Conservation (phyloP, 1,140 invertebrate genomes). For the Drosophila ambigua region DNA sequence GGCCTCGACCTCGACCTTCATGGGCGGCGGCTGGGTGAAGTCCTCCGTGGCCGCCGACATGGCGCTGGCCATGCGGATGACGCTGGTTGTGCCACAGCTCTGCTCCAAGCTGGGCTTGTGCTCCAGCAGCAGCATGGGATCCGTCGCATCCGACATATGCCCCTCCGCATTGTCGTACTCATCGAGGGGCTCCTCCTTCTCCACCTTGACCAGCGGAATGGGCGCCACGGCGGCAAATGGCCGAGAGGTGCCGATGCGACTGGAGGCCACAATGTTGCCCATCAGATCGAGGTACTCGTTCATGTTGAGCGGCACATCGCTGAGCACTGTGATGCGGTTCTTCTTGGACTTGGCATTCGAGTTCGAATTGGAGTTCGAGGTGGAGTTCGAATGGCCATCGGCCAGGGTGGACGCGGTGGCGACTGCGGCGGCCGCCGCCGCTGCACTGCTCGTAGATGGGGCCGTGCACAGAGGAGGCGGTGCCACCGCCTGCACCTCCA, state of each 20-base stretch:
- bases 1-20: constrained; percentile 66
- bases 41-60: constrained; percentile 51
- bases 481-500: neutral
- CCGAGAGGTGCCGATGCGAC: constrained; percentile 62
- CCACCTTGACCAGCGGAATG: constrained; percentile 74
- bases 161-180: constrained; percentile 52
- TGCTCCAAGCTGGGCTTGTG: constrained; percentile 59
- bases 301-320: constrained; percentile 81
- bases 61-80: constrained; percentile 79
- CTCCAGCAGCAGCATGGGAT: constrained; percentile 20
- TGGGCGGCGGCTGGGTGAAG: constrained; percentile 58
- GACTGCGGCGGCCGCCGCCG: constrained; percentile 14
- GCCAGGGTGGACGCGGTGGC: constrained; percentile 9
- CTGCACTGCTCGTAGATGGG: constrained; percentile 57
- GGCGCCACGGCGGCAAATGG: constrained; percentile 70
- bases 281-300: constrained; percentile 80
- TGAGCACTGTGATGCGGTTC: constrained; percentile 76
- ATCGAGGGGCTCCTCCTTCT: constrained; percentile 76
- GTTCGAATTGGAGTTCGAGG: constrained; percentile 32
- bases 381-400: constrained; percentile 46
- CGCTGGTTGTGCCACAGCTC: constrained; percentile 61
- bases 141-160: neutral
- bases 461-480: constrained; percentile 43
- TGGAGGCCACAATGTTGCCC: constrained; percentile 80
- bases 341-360: constrained; percentile 64